phyloP scores from a whole-genome alignment of 1,140 invertebrate genomes.

The Nomia melanderi region DNA sequence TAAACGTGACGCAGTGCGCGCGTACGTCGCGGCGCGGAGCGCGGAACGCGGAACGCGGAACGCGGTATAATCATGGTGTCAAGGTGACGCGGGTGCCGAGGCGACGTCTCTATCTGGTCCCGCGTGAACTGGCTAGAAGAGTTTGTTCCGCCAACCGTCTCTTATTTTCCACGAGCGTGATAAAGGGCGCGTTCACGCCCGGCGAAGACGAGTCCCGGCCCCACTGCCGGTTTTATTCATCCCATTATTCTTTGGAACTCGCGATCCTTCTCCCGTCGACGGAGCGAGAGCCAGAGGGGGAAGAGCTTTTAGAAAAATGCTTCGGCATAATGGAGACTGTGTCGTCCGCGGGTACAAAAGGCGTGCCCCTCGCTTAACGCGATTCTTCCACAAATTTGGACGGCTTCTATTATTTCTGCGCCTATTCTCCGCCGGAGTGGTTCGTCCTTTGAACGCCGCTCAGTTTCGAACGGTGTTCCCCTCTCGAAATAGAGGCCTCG shows the following conservation, averaged over 20 bases:
- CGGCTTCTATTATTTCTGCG: constrained; percentile 2
- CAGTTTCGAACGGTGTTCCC: no score
- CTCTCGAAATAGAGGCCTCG: no score
- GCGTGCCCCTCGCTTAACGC: constrained; percentile 26
- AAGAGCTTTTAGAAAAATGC: constrained; percentile 50
- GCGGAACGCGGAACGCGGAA: neutral
- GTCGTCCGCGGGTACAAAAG: neutral
- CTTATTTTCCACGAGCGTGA: constrained; percentile 18
- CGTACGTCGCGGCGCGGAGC: neutral
- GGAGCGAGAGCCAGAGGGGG: no score
- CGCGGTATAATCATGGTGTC: constrained; percentile 20
- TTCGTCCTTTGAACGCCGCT: neutral
- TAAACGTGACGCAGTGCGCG: neutral
- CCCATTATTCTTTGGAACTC: constrained; percentile 48
- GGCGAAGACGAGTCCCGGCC: constrained; percentile 7
- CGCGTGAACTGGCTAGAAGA: constrained; percentile 13
- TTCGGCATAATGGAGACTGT: constrained; percentile 32
- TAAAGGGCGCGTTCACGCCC: constrained; percentile 41
- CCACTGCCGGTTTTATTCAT: constrained; percentile 39
- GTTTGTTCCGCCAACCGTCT: constrained; percentile 22
- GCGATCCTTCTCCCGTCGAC: neutral
- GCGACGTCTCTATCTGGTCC: constrained; percentile 20
- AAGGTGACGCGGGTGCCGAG: constrained; percentile 1
- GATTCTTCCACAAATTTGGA: constrained; percentile 6
- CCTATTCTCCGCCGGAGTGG: no score